Conservation (phyloP, 1,140 invertebrate species). For the Eupristina koningsbergeri region DNA sequence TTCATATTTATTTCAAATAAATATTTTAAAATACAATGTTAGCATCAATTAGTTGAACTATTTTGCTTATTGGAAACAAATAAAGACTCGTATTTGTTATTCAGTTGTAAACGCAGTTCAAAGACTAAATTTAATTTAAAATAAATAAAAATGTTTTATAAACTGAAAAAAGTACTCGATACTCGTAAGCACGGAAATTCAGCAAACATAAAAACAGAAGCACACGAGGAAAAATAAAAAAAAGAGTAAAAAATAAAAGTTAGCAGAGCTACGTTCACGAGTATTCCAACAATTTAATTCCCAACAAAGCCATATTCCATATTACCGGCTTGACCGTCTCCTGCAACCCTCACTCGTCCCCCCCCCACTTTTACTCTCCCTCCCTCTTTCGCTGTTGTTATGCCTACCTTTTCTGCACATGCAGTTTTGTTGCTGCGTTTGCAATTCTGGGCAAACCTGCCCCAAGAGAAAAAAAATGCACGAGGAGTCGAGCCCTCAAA, state of each 20-base stretch:
- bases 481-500: constrained; percentile 5
- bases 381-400: neutral
- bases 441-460: neutral
- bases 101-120: neutral
- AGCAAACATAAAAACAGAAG: constrained; percentile 23
- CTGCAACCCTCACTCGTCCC: too few relatives aligned
- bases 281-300: constrained; percentile 51
- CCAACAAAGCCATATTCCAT: constrained; percentile 48
- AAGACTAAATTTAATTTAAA: constrained; percentile 9
- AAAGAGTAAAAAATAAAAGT: constrained; percentile 34
- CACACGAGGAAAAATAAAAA: constrained; percentile 21
- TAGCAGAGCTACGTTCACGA: constrained; percentile 2
- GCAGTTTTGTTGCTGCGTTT: neutral
- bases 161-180: constrained; percentile 15
- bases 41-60: neutral
- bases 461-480: neutral
- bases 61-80: neutral
- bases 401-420: neutral
- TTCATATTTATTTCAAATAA: neutral
- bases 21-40: neutral
- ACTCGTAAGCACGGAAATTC: neutral
- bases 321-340: constrained; percentile 39
- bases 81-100: neutral
- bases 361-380: neutral
- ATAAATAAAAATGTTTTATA: constrained; percentile 5